Base-by-base conservation (phyloP, 2,888 invertebrate species). In the Xiphydria camelus region DNA sequence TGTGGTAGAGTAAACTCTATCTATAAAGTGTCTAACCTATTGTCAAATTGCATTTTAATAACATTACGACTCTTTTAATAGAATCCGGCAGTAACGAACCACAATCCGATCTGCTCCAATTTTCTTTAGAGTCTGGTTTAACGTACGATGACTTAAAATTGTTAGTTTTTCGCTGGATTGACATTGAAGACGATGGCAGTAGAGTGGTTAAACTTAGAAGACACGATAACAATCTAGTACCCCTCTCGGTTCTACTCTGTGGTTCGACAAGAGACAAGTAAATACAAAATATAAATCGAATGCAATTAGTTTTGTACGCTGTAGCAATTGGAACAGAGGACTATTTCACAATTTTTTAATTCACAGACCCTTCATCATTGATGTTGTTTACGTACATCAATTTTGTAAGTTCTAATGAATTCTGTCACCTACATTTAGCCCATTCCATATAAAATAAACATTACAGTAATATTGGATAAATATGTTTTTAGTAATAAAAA, bases 151-250 rank as follows among this genome's bases (percentile, higher is more conserved):
- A 68, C 41, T 51, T 70, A 15, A 66, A 58, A 51, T 47, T 52
- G 2, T 43, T 51, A 18, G 45, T 68, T 32, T 65, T 61, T 47
- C 54, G 52, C 19, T 59, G 61, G 46, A 57, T 61, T 10, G 54
- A 53, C 18, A 36, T 59, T 32, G 59, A 66, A 15, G 70, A 73
- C 22, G 72, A 76, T 41, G 68, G 68, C 4, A 70, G 70, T 37
- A 75, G 75, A 63, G 77, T 79, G 21, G 64, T 79, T 23, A 80
- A 80, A 66, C 61, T 79, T 35, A 60, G 79, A 49, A 76, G 75
- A 51, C 62, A 66, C 37, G 73, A 79, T 59, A 70, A 72, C 42
- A 64, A 69, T 51, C 62, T 79, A 7, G 66, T 80, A 17, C 79
- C 79, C 19, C 49, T 78, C 45, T 76, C 76, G 33, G 70, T 76